phyloP scores from a whole-genome alignment of 2,797 vertebrate genomes.

The Picus viridis region DNA sequence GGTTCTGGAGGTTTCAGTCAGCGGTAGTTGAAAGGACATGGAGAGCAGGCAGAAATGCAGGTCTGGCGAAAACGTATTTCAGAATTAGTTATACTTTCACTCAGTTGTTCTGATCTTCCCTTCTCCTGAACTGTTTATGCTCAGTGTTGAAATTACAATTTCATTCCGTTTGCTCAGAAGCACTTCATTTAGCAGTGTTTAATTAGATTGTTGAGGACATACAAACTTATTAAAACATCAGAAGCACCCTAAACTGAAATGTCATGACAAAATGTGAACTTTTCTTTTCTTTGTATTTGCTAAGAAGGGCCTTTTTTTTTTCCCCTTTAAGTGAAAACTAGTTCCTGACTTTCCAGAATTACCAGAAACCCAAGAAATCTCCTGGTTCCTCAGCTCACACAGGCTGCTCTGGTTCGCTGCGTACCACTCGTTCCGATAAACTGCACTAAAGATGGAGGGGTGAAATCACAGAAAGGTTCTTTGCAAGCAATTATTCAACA shows the following conservation, averaged over 20 bases:
- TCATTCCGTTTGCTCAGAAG: neutral
- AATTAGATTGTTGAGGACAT: constrained; percentile 28
- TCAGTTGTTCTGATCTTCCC: neutral
- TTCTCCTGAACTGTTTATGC: constrained; percentile 11
- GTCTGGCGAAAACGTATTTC: neutral
- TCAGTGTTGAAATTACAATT: constrained; percentile 56
- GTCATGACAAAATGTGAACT: neutral
- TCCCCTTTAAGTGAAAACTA: neutral
- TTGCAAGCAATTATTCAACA: neutral
- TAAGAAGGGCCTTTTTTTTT: neutral
- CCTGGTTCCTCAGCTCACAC: neutral
- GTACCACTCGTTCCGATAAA: neutral
- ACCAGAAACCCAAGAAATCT: neutral
- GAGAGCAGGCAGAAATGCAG: neutral
- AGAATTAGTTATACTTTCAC: neutral
- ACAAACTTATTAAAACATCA: neutral
- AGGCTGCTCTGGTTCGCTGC: neutral
- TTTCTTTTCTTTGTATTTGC: neutral
- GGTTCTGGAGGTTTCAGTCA: neutral
- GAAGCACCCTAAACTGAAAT: constrained; percentile 3
- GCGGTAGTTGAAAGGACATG: neutral
- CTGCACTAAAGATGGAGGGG: neutral
- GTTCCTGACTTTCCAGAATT: neutral
- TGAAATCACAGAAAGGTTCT: neutral
- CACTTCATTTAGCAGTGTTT: constrained; percentile 36